Evolutionary conservation across 2,113 vertebrate genomes (phyloP), one percentile per base, ranked within the genome.

Genomic region (Semicossyphus pulcher): DNA sequence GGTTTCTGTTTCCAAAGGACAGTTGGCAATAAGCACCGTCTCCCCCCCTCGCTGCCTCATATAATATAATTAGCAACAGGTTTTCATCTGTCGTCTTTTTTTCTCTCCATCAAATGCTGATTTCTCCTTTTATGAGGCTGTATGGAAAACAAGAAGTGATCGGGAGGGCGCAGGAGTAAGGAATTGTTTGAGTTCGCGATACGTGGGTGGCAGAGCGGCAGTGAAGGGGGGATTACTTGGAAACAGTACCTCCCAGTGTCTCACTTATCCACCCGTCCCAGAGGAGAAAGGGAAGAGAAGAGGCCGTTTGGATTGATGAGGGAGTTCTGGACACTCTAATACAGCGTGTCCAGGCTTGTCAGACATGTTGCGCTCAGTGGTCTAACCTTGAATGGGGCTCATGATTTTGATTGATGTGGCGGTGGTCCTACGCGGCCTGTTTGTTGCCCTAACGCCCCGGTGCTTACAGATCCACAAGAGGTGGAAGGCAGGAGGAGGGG

Each of bases 391-490:
- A 91, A 90, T 83, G 51, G 66, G 49, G 31, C 70, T 79, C 42
- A 51, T 81, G 74, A 84, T 80, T 84, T 88, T 91, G 88, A 94
- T 88, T 86, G 92, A 93, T 92, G 90, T 76, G 74, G 59, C 73
- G 8, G 20, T 47, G 54, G 63, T 78, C 26, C 16, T 70, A 21
- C 32, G 23, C 29, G 10, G 64, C 75, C 79, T 85, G 84, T 84
- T 86, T 89, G 85, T 71, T 87, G 72, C 78, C 77, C 67, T 58
- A 76, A 89, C 72, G 42, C 82, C 76, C 62, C 15, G 1, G 70
- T 60, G 45, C 81, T 83, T 84, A 65, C 54, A 48, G 49, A 83
- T 80, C 77, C 76, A 45, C 64, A 32, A 74, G 75, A 48, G 60
- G 42, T 12, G 31, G 62, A 60, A 58, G 45, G 64, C 28, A 23